These are phyloP conservation scores for Phytoseiulus persimilis DNA, from an alignment of 2,888 invertebrate genomes.

Conservation along the genomic window DNA sequence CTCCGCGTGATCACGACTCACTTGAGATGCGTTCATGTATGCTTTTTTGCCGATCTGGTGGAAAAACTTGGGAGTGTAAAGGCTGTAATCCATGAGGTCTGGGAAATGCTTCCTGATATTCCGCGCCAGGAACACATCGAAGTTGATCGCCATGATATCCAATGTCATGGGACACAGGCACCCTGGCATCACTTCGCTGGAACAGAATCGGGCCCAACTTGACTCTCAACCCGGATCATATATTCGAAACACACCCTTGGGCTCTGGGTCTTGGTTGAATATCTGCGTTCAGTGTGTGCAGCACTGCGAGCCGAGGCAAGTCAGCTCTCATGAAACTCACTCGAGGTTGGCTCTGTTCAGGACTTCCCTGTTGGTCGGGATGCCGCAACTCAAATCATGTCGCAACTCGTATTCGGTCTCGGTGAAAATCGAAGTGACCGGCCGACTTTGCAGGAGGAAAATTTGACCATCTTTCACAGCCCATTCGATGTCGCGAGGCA, in stretches of 20 bases:
- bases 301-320: too few species aligned
- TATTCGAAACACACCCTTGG: too few species aligned
- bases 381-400: conserved; percentile 65
- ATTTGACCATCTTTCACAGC: conserved; percentile 54
- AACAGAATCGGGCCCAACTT: too few species aligned
- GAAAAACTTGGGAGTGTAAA: background rate
- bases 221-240: too few species aligned
- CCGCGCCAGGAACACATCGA: background rate
- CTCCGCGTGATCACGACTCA: background rate
- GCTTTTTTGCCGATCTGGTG: background rate
- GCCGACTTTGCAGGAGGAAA: conserved; percentile 63
- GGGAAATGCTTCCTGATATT: background rate
- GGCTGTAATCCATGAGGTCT: background rate
- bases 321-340: conserved; percentile 53
- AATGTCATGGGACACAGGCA: background rate
- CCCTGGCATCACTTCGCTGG: conserved; percentile 57
- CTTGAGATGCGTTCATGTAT: background rate
- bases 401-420: conserved; percentile 69
- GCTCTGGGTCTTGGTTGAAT: too few species aligned
- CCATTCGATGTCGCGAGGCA: conserved; percentile 72
- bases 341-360: conserved; percentile 66
- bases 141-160: background rate
- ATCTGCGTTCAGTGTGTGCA: too few species aligned
- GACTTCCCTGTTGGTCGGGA: conserved; percentile 60
- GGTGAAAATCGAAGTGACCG: conserved; percentile 62